Evolutionary conservation across 2,888 invertebrate species (phyloP).

Genomic region (Dermolepida albohirtum): DNA sequence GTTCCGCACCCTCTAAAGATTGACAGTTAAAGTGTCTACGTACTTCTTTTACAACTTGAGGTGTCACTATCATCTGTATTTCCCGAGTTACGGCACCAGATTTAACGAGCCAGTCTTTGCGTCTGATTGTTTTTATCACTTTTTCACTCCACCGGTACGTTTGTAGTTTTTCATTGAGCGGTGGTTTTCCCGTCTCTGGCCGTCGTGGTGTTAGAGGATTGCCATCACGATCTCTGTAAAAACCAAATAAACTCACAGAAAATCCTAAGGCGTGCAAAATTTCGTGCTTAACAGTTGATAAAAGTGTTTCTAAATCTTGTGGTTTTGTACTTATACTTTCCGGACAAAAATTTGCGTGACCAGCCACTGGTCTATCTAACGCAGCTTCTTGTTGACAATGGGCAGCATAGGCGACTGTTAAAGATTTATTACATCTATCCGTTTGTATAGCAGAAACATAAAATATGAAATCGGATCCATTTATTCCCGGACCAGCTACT

Average conservation of each 20-base stretch:
- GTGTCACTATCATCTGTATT: slow-evolving; percentile 75
- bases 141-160: slow-evolving; percentile 95
- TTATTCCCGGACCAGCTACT: slow-evolving; percentile 75
- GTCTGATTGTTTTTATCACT: slow-evolving; percentile 82
- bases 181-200: slow-evolving; percentile 88
- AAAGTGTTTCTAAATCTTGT: slow-evolving; percentile 89
- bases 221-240: slow-evolving; percentile 92
- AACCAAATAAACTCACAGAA: slow-evolving; percentile 96
- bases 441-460: slow-evolving; percentile 97
- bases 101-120: slow-evolving; percentile 63
- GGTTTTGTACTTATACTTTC: slow-evolving; percentile 91
- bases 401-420: slow-evolving; percentile 97
- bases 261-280: slow-evolving; percentile 98
- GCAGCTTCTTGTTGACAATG: slow-evolving; percentile 97
- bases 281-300: slow-evolving; percentile 98
- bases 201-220: slow-evolving; percentile 85
- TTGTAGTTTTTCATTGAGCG: slow-evolving; percentile 90
- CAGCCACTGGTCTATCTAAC: slow-evolving; percentile 96
- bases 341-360: slow-evolving; percentile 98
- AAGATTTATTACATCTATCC: slow-evolving; percentile 84
- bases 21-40: slow-evolving; percentile 89
- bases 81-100: slow-evolving; percentile 61
- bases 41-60: slow-evolving; percentile 88
- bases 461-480: slow-evolving; percentile 92
- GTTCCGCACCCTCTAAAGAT: slow-evolving; percentile 91